A percentile compares a stretch with the other conserved stretches of the same genome.
Evolutionary conservation across 2,797 vertebrate genomes (phyloP).

Genomic region (Phalanger gymnotis): DNA sequence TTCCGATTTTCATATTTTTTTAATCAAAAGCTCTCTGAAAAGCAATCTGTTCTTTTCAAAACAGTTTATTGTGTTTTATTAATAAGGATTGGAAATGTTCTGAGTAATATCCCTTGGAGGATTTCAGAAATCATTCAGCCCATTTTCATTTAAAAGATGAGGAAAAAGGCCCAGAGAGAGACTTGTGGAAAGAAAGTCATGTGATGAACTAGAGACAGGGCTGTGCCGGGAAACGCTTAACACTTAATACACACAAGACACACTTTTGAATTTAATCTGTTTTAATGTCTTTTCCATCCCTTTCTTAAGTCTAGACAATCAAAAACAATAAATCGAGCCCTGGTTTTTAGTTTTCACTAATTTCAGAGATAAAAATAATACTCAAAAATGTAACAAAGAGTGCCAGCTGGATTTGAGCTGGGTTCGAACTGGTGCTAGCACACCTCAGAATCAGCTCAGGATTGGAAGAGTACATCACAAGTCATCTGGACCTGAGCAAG

Average conservation of each 20-base stretch:
- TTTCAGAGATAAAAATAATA: background rate
- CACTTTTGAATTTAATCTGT: background rate
- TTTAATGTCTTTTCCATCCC: background rate
- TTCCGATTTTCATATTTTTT: background rate
- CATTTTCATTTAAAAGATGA: background rate
- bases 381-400: background rate
- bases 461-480: background rate
- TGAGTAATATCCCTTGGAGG: background rate
- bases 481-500: background rate
- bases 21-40: background rate
- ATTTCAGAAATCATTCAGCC: background rate
- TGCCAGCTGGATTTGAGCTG: background rate
- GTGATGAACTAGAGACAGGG: background rate
- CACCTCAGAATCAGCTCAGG: background rate
- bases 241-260: background rate
- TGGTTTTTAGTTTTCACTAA: background rate
- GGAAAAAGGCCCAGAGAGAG: background rate
- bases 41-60: background rate
- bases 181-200: background rate
- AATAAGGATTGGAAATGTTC: background rate
- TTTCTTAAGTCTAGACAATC: background rate
- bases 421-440: background rate
- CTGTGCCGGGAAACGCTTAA: background rate
- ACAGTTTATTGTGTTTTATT: background rate
- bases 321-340: background rate